Evolutionary conservation across 2,888 invertebrate species (phyloP), one percentile per base, ranked within the genome.

Genomic region (Pandemis corylana): DNA sequence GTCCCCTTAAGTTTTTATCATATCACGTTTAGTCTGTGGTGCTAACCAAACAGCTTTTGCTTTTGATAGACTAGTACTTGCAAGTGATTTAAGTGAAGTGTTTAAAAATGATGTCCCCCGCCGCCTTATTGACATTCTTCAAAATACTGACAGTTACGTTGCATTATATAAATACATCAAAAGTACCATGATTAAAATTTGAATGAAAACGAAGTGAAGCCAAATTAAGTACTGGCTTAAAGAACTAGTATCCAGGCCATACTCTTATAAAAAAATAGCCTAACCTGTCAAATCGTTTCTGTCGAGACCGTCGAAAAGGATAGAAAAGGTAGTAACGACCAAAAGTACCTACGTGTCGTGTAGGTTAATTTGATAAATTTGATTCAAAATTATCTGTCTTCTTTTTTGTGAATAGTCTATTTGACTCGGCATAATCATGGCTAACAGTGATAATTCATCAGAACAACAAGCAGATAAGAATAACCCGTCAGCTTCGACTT

Each of bases 341-440:
- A 53, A 44, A 66, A 70, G 59, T 70, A 28, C 59, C 69, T 66
- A 70, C 74, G 74, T 74, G 74, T 74, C 74, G 69, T 61, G 64
- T 51, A 74, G 61, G 59, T 61, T 74, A 63, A 56, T 72, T 74
- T 61, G 66, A 51, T 66, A 69, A n/a, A 61, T 53, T 74, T 61
- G 46, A 46, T 51, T 51, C 74, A 66, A 74, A 74, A 74, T 74
- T 74, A 66, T 61, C 51, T 61, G 74, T 74, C n/a, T 62, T 36
- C 28, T 61, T 53, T 63, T 46, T 63, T 73, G 56, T 74, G 65
- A 61, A 69, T 51, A n/a, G 20, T 51, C 13, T 20, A 36, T 20
- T 68, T 64, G 41, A 65, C 65, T 65, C 42, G 9, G 5, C 7
- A 61, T 61, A 13, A 53, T 61, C 59, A 74, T 74, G 74, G 69